These are phyloP conservation scores for Leptinotarsa texana DNA, from an alignment of 1,140 invertebrate genomes.

Conservation along the genomic window DNA sequence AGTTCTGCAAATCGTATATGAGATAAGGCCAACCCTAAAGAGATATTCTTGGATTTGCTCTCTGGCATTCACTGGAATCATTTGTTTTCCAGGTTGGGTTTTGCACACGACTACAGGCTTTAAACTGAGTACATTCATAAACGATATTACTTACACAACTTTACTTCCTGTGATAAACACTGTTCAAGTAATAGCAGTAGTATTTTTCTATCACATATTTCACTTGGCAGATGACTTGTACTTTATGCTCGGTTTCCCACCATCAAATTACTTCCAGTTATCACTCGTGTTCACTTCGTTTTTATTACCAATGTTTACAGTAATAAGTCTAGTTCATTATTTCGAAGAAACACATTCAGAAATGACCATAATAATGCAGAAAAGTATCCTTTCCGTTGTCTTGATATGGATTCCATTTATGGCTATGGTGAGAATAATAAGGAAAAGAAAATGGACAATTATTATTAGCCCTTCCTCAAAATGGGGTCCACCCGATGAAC, in stretches of 20 bases:
- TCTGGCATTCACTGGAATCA: neutral
- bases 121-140: neutral
- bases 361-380: constrained; percentile 9
- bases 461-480: constrained; percentile 6
- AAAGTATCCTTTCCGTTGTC: neutral
- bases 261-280: neutral
- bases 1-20: constrained; percentile 5
- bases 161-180: neutral
- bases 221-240: constrained; percentile 12
- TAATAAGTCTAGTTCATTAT: constrained; percentile 2
- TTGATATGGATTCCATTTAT: constrained; percentile 14
- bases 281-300: neutral
- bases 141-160: neutral
- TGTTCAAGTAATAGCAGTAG: constrained; percentile 14
- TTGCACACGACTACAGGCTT: constrained; percentile 14
- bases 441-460: constrained; percentile 11
- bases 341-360: neutral
- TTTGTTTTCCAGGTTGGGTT: neutral
- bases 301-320: constrained; percentile 13
- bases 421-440: constrained; percentile 20
- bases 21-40: neutral
- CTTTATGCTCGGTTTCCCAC: constrained; percentile 14
- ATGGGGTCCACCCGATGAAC: constrained; percentile 3
- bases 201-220: constrained; percentile 12
- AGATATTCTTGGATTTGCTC: neutral